Base-by-base conservation (phyloP, 2,888 invertebrate species). In the Phalera bucephala region DNA sequence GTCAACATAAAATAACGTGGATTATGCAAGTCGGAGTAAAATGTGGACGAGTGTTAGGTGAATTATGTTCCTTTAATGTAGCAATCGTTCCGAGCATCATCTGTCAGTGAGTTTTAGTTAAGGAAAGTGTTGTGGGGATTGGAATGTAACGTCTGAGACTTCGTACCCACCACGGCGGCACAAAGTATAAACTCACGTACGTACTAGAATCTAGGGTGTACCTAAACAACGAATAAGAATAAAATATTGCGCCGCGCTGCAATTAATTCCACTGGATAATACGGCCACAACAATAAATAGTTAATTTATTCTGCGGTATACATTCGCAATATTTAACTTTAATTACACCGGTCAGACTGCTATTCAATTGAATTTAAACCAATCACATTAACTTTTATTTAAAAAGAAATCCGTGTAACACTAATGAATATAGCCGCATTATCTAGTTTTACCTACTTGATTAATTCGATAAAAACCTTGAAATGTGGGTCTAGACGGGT, bases 11-110 rank as follows among this genome's bases (percentile, higher is more conserved):
- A 84, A 85, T 83, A 85, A 78, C 75, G 74, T 80, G 84, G 80
- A 89, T 85, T 87, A 86, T 85, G 86, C 88, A 85, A 86, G 86
- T 80, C 79, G 80, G 76, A 77, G 72, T 72, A 79, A 77, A 79
- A 86, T 87, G 80, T 82, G 81, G 73, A 77, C 74, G 73, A 75
- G 68, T 80, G 71, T 83, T 84, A 84, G 87, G 86, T 87, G 86
- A 86, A 86, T 80, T 53, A 57, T 28, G 58, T 67, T 62, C 46
- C 51, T 49, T 38, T 55, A 52, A 45, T 63, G 40, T 43, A 36
- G 44, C 53, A 56, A 52, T 57, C 42, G 50, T 40, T 58, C 49
- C 40, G 36, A 36, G 33, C 47, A 40, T 38, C 45, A 45, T 52
- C 55, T 57, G 54, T 58, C 43, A 44, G 48, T 48, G 45, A 55